Evolutionary conservation across 2,888 invertebrate genomes (phyloP), one percentile per base, ranked within the genome.

Genomic region (Lasioglossum morio): DNA sequence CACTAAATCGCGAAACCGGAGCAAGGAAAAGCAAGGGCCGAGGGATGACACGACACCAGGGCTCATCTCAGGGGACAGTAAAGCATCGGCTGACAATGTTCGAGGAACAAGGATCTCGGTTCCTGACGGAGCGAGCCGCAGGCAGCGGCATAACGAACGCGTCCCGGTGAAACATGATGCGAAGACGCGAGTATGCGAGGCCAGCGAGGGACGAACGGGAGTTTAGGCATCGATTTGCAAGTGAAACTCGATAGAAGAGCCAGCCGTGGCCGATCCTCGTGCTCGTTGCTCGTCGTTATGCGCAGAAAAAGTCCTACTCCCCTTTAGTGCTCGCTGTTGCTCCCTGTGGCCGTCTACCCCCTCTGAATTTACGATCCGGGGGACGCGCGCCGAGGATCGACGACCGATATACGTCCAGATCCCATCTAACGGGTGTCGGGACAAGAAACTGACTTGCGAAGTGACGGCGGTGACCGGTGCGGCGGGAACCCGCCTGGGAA

Each of bases 171-270:
- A 94, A 93, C 93, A 93, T 91, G 93, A 92, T 84, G 90, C 90
- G 69, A 87, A 14, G 70, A 40, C 23, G 70, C 40, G 19, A 23
- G 69, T 4, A 37, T 37, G 69, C 69, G 69, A 69, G 84, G 57
- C 89, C 92, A 89, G 46, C 43, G 72, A 80, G 73, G 40, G 34
- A 19, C 46, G 30, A 48, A 72, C 79, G 76, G 85, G 84, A 93
- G 92, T 93, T 94, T 94, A 94, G 94, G 91, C 92, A 91, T 94
- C 92, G 93, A 94, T 94, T 94, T 94, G 93, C 94, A 94, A 94
- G 93, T 91, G 94, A 94, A 93, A 93, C 92, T 90, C 90, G 92
- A 91, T 87, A 84, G 92, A 89, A 81, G 30, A 63, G 63, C 63
- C 37, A 74, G 69, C 60, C 60, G 77, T n/a, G 30, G 46, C 66